A percentile compares a stretch with the other conserved stretches of the same genome.
phyloP scores from a whole-genome alignment of 1,140 invertebrate genomes.

The Mesaphorura yosii region DNA sequence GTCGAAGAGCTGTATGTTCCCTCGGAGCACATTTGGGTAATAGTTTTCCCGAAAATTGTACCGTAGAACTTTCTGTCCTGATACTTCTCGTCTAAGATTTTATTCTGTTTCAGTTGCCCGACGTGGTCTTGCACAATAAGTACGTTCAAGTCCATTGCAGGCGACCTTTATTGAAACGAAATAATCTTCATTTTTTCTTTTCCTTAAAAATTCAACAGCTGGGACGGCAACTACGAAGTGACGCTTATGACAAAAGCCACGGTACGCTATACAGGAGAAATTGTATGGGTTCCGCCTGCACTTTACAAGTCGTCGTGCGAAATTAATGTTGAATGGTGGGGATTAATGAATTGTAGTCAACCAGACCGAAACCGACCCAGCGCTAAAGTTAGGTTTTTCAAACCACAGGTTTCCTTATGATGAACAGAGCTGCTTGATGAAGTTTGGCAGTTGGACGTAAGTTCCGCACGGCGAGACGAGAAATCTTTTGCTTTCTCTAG shows the following conservation, averaged over 20 bases:
- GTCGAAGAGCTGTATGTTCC: conserved; percentile 84
- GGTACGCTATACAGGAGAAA: conserved; percentile 74
- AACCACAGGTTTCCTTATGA: conserved; percentile 71
- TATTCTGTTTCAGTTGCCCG: no score
- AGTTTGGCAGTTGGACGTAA: conserved; percentile 70
- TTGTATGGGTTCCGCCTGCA: conserved; percentile 93
- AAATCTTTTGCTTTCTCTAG: no score
- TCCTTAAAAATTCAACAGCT: no score
- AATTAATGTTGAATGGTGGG: conserved; percentile 12
- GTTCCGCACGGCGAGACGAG: no score
- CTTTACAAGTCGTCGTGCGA: conserved; percentile 98
- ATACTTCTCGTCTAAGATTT: no score
- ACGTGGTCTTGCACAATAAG: no score
- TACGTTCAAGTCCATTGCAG: no score
- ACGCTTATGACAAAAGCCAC: conserved; percentile 94
- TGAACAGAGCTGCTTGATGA: conserved; percentile 39
- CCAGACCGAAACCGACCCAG: not conserved
- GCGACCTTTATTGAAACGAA: no score
- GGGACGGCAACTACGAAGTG: conserved; percentile 94
- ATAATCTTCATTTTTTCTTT: no score
- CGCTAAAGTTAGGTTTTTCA: not conserved
- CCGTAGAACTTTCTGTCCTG: no score
- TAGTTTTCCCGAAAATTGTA: no score
- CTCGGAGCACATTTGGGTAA: conserved; percentile 85
- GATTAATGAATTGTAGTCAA: conserved; percentile 32